phyloP scores from a whole-genome alignment of 2,888 invertebrate genomes.

The Epistrophe eligans region DNA sequence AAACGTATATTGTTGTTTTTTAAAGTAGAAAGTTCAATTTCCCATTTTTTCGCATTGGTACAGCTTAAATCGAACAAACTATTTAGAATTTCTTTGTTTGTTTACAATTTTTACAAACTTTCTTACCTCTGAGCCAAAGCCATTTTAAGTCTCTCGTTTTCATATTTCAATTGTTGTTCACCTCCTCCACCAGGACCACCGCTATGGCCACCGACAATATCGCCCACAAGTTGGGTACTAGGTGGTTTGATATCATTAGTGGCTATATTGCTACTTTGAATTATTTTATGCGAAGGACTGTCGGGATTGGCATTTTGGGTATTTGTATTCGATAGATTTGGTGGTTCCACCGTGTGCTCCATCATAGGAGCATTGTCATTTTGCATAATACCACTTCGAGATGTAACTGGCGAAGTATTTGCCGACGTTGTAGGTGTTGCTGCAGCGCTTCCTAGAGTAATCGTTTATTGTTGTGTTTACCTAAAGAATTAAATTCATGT shows the following conservation, averaged over 20 bases:
- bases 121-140: slow-evolving; percentile 96
- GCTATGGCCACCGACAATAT: slow-evolving; percentile 78
- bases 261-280: slow-evolving; percentile 73
- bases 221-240: slow-evolving; percentile 67
- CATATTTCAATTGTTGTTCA: slow-evolving; percentile 96
- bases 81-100: not conserved
- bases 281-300: slow-evolving; percentile 84
- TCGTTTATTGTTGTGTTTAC: not conserved
- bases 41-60: slow-evolving; percentile 99
- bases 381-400: slow-evolving; percentile 87
- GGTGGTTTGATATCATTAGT: slow-evolving; percentile 55
- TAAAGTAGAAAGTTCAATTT: slow-evolving; percentile 96
- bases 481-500: not conserved
- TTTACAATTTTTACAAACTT: not conserved
- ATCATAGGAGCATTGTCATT: slow-evolving; percentile 84
- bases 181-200: slow-evolving; percentile 80
- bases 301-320: slow-evolving; percentile 85
- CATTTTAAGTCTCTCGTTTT: slow-evolving; percentile 97
- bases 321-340: slow-evolving; percentile 84
- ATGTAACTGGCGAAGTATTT: slow-evolving; percentile 93
- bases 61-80: slow-evolving; percentile 87
- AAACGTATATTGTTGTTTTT: slow-evolving; percentile 98
- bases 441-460: slow-evolving; percentile 85
- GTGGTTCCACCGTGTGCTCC: slow-evolving; percentile 85
- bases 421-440: slow-evolving; percentile 94